Percentiles rank a stretch among this genome's conserved stretches.
These are phyloP conservation scores for Dugesia japonica DNA, from an alignment of 2,888 invertebrate genomes.

Conservation along the genomic window DNA sequence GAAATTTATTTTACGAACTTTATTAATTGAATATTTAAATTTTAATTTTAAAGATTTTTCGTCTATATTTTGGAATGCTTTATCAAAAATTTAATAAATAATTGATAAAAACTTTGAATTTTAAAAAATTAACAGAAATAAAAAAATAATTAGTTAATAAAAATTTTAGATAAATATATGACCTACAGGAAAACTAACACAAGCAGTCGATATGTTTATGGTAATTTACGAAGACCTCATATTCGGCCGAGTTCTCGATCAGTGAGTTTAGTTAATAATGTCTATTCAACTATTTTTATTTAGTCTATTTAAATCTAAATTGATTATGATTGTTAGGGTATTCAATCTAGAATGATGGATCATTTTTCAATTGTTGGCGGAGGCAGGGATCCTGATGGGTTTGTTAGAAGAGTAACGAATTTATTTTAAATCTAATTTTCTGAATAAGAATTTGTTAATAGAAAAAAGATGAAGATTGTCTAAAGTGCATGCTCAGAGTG, in stretches of 20 bases:
- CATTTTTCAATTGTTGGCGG: slow-evolving; percentile 27
- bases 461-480: slow-evolving; percentile 43
- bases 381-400: slow-evolving; percentile 33
- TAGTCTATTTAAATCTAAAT: neutral
- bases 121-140: too few relatives aligned
- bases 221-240: neutral
- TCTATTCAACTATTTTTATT: neutral
- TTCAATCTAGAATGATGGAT: slow-evolving; percentile 28
- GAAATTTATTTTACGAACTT: too few relatives aligned
- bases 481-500: slow-evolving; percentile 45
- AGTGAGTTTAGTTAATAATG: neutral
- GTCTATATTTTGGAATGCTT: too few relatives aligned
- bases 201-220: neutral
- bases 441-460: neutral
- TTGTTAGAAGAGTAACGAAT: slow-evolving; percentile 23
- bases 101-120: too few relatives aligned
- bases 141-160: too few relatives aligned
- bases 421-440: neutral
- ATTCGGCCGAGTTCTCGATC: slow-evolving; percentile 1
- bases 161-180: neutral
- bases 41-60: too few relatives aligned
- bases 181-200: neutral
- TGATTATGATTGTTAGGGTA: slow-evolving; percentile 20
- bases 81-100: too few relatives aligned
- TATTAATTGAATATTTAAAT: too few relatives aligned